phyloP scores from a whole-genome alignment of 2,113 vertebrate genomes.

The Thryonomys swinderianus region DNA sequence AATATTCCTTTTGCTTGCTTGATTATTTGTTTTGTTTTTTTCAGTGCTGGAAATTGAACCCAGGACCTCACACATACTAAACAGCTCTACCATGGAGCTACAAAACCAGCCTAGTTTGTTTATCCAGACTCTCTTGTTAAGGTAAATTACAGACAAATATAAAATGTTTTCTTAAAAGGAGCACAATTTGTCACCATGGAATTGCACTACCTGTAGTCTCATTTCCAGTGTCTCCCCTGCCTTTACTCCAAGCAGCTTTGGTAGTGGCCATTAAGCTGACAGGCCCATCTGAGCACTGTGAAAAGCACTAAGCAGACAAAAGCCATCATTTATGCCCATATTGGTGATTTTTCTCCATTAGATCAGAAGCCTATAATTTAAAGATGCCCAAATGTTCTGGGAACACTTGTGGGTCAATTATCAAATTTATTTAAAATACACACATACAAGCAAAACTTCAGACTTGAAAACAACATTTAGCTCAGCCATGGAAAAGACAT shows the following conservation, averaged over 20 bases:
- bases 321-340: not conserved
- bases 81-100: not conserved
- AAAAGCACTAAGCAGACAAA: constrained; percentile 29
- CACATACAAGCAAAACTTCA: constrained; percentile 44
- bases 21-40: not conserved
- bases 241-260: not conserved
- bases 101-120: constrained; percentile 29
- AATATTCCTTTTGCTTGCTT: not conserved
- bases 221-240: not conserved
- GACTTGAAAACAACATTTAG: constrained; percentile 49
- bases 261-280: constrained; percentile 55
- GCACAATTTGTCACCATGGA: not conserved
- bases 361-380: constrained; percentile 66
- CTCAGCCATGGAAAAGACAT: not conserved
- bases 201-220: constrained; percentile 23
- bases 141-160: not conserved
- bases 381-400: constrained; percentile 51
- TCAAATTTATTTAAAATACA: constrained; percentile 61
- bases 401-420: constrained; percentile 63
- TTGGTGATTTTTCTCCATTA: constrained; percentile 57
- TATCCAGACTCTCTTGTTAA: constrained; percentile 29
- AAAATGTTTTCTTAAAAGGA: constrained; percentile 48
- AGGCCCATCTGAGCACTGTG: constrained; percentile 10
- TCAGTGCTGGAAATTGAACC: not conserved
- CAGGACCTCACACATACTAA: not conserved